Evolutionary conservation across 2,113 vertebrate genomes (phyloP).

Genomic region (Eurystomus gularis): DNA sequence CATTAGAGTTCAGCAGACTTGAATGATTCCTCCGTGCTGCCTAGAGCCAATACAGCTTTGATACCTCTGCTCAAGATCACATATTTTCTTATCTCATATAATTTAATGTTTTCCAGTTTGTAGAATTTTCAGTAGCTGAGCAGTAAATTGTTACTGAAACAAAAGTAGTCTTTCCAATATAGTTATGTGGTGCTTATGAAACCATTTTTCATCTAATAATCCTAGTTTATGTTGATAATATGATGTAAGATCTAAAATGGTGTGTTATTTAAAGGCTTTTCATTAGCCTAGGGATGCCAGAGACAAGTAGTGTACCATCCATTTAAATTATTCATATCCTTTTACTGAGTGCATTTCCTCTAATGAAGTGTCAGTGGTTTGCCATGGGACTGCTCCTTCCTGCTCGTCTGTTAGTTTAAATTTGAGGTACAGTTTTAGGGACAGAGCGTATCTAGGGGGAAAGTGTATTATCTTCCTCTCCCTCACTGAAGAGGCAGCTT

Average conservation of each 20-base stretch:
- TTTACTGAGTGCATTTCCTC: not conserved
- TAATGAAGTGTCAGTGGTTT: not conserved
- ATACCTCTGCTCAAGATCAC: not conserved
- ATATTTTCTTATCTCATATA: not conserved
- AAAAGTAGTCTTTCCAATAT: not conserved
- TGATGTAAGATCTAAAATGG: not conserved
- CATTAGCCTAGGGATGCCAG: not conserved
- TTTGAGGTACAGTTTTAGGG: not conserved
- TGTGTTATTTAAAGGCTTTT: not conserved
- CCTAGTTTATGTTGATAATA: not conserved
- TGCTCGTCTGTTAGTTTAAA: not conserved
- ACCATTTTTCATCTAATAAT: not conserved
- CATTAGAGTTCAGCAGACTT: not conserved
- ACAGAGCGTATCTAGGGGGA: not conserved
- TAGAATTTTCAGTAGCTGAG: not conserved
- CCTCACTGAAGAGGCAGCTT: not conserved
- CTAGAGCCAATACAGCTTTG: not conserved
- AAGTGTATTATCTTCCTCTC: not conserved
- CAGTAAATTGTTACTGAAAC: not conserved
- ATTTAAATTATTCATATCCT: not conserved
- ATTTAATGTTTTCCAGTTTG: not conserved
- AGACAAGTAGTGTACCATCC: not conserved
- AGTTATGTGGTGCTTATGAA: not conserved
- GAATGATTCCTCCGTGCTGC: not conserved
- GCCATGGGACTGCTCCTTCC: not conserved